Conservation (phyloP, 2,888 invertebrate genomes). For the Creontiades dilutus region DNA sequence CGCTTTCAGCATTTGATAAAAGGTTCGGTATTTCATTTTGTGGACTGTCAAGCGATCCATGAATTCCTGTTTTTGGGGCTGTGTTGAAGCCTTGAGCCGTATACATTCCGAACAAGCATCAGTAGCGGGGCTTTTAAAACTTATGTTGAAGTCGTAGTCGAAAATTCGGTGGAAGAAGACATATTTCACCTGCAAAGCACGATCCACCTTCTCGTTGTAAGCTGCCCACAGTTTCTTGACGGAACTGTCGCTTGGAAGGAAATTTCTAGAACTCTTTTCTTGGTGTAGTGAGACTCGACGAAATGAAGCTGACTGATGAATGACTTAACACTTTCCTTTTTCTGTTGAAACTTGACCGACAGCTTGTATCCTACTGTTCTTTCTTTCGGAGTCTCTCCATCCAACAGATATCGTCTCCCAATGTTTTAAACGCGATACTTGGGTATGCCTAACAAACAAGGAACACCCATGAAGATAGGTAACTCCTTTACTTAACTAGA, state of each 20-base stretch:
- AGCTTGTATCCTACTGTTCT: no score
- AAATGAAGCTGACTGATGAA: no score
- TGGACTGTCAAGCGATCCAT: slow-evolving; percentile 45
- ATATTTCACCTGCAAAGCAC: slow-evolving; percentile 63
- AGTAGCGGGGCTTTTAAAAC: slow-evolving; percentile 73
- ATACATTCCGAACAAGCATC: slow-evolving; percentile 72
- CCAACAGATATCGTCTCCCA: no score
- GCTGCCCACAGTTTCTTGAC: not conserved
- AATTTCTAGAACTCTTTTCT: no score
- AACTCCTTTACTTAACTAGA: no score
- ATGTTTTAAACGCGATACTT: no score
- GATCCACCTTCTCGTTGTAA: not conserved
- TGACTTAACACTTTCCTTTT: no score
- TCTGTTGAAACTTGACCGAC: no score
- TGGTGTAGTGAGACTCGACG: no score
- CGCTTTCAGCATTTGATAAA: slow-evolving; percentile 47
- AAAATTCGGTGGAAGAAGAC: slow-evolving; percentile 69
- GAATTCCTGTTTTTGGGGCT: slow-evolving; percentile 41
- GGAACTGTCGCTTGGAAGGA: not conserved
- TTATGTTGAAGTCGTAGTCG: slow-evolving; percentile 69
- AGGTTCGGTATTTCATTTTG: slow-evolving; percentile 37
- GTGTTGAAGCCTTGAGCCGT: not conserved
- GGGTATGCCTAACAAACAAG: no score
- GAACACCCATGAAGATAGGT: no score
- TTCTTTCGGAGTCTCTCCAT: no score